phyloP scores from a whole-genome alignment of 2,888 invertebrate species.

The Blastobasis adustella region DNA sequence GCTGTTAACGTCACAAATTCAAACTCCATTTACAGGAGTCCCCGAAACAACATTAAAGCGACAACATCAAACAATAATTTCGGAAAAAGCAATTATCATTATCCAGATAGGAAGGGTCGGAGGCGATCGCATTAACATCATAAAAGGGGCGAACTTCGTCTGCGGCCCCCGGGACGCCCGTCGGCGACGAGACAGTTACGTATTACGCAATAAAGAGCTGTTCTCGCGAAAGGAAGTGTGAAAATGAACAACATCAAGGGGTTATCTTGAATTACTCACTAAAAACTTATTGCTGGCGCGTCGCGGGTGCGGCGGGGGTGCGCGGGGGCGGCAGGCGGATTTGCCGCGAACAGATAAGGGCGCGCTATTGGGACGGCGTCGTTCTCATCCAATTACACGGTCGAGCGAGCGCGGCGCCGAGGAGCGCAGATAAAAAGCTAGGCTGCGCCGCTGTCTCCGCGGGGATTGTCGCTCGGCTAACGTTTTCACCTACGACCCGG shows the following conservation, averaged over 20 bases:
- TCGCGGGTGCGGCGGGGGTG: constrained; percentile 34
- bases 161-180: constrained; percentile 63
- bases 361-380: constrained; percentile 73
- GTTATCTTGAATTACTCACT: constrained; percentile 76
- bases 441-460: constrained; percentile 63
- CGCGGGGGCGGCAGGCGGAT: constrained; percentile 41
- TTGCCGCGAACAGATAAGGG: constrained; percentile 74
- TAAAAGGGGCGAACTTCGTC: constrained; percentile 68
- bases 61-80: constrained; percentile 74
- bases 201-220: constrained; percentile 75
- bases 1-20: constrained; percentile 48
- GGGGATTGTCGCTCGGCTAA: constrained; percentile 69
- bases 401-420: constrained; percentile 62
- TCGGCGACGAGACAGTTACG: constrained; percentile 70
- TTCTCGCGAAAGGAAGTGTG: constrained; percentile 76
- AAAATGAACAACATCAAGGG: constrained; percentile 75
- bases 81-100: constrained; percentile 73
- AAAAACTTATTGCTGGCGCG: constrained; percentile 69
- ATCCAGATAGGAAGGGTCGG: constrained; percentile 65
- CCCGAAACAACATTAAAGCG: constrained; percentile 49
- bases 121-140: constrained; percentile 71
- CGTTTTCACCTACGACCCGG: constrained; percentile 61
- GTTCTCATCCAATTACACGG: constrained; percentile 76
- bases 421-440: constrained; percentile 67
- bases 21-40: constrained; percentile 45